Evolutionary conservation across 2,888 invertebrate species (phyloP).

Genomic region (Alcis repandata): DNA sequence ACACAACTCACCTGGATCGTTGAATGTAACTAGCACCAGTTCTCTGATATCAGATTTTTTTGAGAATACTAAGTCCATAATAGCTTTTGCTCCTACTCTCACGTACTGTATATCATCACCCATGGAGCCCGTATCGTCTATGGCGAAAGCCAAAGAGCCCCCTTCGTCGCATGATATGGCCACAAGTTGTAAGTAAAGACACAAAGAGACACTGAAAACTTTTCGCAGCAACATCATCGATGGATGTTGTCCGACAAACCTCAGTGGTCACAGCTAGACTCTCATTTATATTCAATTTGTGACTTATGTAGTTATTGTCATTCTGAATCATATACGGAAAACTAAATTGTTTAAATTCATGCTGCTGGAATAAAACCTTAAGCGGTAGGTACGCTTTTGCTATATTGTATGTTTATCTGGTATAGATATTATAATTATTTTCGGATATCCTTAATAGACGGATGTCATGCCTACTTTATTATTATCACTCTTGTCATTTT

Average conservation of each 20-base stretch:
- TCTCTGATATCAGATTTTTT: conserved; percentile 51
- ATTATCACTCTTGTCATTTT: too few species aligned
- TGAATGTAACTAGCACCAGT: conserved; percentile 59
- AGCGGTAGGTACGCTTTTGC: too few species aligned
- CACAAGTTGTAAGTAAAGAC: conserved; percentile 24
- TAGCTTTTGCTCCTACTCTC: conserved; percentile 41
- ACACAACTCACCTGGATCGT: conserved; percentile 56
- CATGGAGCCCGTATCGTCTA: conserved; percentile 59
- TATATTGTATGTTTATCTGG: too few species aligned
- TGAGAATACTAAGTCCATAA: conserved; percentile 50
- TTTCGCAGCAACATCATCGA: conserved; percentile 23
- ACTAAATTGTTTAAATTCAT: not conserved
- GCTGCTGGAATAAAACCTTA: too few species aligned
- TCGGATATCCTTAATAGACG: too few species aligned
- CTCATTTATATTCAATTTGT: not conserved
- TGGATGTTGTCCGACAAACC: conserved; percentile 3
- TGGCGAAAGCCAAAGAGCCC: conserved; percentile 54
- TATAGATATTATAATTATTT: too few species aligned
- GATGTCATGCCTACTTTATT: too few species aligned
- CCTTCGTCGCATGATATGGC: conserved; percentile 43
- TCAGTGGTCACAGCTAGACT: not conserved
- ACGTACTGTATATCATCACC: conserved; percentile 49
- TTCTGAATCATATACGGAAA: not conserved
- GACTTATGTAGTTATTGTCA: not conserved
- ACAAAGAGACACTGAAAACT: not conserved